Conservation (phyloP, 2,888 invertebrate species). For the Hesperia comma region DNA sequence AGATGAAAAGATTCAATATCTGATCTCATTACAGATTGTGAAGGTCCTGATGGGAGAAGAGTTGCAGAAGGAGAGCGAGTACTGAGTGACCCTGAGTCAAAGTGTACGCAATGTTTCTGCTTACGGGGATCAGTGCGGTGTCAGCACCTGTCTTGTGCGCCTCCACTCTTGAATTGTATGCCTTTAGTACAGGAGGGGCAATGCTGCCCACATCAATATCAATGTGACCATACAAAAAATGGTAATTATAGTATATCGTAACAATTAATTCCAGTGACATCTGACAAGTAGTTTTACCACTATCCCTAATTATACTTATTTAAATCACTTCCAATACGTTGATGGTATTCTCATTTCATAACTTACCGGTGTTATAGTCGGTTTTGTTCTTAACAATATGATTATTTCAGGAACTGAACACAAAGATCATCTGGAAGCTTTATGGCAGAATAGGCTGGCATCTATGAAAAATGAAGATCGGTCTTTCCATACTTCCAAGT, state of each 20-base stretch:
- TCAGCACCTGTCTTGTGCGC: conserved; percentile 90
- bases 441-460: conserved; percentile 50
- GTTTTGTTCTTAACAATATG: too few species aligned
- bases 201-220: conserved; percentile 93
- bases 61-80: conserved; percentile 90
- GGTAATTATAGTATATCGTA: conserved; percentile 28
- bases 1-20: too few species aligned
- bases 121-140: conserved; percentile 89
- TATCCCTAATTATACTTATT: too few species aligned
- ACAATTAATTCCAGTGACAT: too few species aligned
- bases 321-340: too few species aligned
- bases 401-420: conserved; percentile 38
- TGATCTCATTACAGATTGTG: conserved; percentile 82
- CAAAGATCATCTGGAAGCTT: conserved; percentile 19
- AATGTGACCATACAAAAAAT: conserved; percentile 82
- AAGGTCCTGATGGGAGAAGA: conserved; percentile 80
- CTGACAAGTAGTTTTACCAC: too few species aligned
- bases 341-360: too few species aligned
- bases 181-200: conserved; percentile 90
- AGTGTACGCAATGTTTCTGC: conserved; percentile 92
- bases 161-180: conserved; percentile 88
- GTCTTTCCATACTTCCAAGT: conserved; percentile 57
- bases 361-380: too few species aligned
- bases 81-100: conserved; percentile 74
- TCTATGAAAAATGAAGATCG: conserved; percentile 59